Conservation (phyloP, 2,888 invertebrate genomes). For the Tipula unca region DNA sequence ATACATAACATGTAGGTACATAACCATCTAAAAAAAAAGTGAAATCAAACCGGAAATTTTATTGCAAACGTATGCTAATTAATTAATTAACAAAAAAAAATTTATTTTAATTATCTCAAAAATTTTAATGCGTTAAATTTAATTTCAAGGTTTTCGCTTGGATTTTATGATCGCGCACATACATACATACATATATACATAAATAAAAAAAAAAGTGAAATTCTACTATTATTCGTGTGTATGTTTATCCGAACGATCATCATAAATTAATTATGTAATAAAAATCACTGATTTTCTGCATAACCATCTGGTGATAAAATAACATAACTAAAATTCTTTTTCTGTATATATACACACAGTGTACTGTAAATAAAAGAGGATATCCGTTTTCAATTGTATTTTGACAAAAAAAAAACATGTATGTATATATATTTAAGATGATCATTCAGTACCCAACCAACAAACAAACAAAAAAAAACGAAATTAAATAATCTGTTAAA, state of each 20-base stretch:
- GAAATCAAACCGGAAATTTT: conserved; percentile 8
- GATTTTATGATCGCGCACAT: not conserved
- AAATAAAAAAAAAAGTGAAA: not conserved
- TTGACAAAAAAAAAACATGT: not conserved
- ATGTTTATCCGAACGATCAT: not conserved
- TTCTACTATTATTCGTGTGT: not conserved
- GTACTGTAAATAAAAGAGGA: conserved; percentile 14
- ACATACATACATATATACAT: not conserved
- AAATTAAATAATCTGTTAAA: not conserved
- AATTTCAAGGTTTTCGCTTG: not conserved
- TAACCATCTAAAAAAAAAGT: not conserved
- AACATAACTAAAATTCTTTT: not conserved
- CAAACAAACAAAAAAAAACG: too few species aligned
- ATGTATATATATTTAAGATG: not conserved
- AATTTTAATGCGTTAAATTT: not conserved
- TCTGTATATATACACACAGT: not conserved
- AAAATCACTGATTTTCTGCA: conserved; percentile 14
- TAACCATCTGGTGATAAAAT: conserved; percentile 17
- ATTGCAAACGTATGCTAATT: conserved; percentile 8
- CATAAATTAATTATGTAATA: conserved; percentile 14
- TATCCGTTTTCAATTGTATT: conserved; percentile 17
- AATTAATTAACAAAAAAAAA: not conserved
- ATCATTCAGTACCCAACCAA: not conserved
- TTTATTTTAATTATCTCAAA: not conserved
- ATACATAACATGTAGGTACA: not conserved